Evolutionary conservation across 64 coral and sea anemone genomes (phyloP).

Genomic region (Stichodactyla mertensii): DNA sequence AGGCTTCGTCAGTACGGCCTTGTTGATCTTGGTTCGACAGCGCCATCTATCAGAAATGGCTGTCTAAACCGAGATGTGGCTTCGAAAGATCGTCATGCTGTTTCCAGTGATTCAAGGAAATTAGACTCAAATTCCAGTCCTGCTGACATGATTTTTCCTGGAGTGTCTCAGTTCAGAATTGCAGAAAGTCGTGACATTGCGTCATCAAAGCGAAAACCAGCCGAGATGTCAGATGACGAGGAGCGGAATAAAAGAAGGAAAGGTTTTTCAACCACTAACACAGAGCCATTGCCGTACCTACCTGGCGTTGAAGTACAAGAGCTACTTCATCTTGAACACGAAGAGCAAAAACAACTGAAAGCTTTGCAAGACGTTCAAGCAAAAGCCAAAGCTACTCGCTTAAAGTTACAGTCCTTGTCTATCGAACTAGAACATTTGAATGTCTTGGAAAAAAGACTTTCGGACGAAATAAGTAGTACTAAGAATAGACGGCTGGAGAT

Average conservation of each 20-base stretch:
- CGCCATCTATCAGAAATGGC: neutral
- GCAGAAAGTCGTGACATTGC: neutral
- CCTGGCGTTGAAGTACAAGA: slow-evolving; percentile 61
- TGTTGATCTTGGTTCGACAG: neutral
- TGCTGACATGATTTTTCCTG: neutral
- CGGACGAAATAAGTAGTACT: slow-evolving; percentile 53
- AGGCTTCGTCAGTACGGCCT: neutral
- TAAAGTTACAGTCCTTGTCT: slow-evolving; percentile 72
- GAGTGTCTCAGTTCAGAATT: neutral
- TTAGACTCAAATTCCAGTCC: neutral
- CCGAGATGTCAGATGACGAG: neutral
- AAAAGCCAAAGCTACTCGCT: slow-evolving; percentile 43
- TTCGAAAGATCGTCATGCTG: neutral
- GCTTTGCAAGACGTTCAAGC: slow-evolving; percentile 57
- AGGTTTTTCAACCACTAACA: neutral
- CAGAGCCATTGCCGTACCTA: slow-evolving; percentile 22
- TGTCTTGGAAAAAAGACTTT: slow-evolving; percentile 61
- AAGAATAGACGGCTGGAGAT: slow-evolving; percentile 54
- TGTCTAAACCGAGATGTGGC: neutral
- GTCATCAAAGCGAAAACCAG: neutral
- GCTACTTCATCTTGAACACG: slow-evolving; percentile 62
- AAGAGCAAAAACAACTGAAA: slow-evolving; percentile 78
- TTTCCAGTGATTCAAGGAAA: neutral
- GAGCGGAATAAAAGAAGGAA: neutral
- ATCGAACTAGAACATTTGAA: slow-evolving; percentile 70